These are phyloP conservation scores for Periophthalmus magnuspinnatus DNA, from an alignment of 2,797 vertebrate genomes.

Conservation along the genomic window DNA sequence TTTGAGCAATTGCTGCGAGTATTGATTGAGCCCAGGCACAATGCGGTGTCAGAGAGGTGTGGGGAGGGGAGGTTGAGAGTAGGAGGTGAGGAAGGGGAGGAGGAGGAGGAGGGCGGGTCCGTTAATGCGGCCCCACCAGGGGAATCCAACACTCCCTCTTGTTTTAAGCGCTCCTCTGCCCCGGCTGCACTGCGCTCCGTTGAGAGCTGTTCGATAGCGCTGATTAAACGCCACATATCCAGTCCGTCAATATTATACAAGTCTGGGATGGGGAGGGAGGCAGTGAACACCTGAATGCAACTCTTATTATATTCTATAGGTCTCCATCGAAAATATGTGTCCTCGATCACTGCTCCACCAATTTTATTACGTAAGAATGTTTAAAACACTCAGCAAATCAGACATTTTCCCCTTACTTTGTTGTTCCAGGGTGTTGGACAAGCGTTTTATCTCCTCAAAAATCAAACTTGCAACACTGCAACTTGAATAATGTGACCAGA, in stretches of 20 bases:
- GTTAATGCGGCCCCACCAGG: conserved; percentile 71
- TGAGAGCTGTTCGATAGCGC: conserved; percentile 87
- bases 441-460: too few relatives aligned
- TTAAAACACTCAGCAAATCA: too few relatives aligned
- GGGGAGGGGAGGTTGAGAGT: conserved; percentile 34
- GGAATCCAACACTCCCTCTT: conserved; percentile 72
- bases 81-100: conserved; percentile 28
- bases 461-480: too few relatives aligned
- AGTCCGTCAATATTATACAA: conserved; percentile 90
- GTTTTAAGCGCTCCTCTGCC: conserved; percentile 70
- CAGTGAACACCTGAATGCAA: neutral
- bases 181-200: conserved; percentile 59
- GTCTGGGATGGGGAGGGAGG: conserved; percentile 42
- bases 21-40: conserved; percentile 71
- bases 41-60: conserved; percentile 71
- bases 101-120: conserved; percentile 30
- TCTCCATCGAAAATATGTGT: too few relatives aligned
- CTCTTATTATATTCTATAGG: neutral
- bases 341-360: too few relatives aligned
- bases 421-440: too few relatives aligned
- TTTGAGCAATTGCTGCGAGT: conserved; percentile 76
- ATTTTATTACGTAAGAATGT: too few relatives aligned
- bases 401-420: too few relatives aligned
- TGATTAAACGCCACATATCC: conserved; percentile 92
- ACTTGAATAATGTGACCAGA: too few relatives aligned